phyloP scores from a whole-genome alignment of 1,140 invertebrate genomes.

The Patella vulgata region DNA sequence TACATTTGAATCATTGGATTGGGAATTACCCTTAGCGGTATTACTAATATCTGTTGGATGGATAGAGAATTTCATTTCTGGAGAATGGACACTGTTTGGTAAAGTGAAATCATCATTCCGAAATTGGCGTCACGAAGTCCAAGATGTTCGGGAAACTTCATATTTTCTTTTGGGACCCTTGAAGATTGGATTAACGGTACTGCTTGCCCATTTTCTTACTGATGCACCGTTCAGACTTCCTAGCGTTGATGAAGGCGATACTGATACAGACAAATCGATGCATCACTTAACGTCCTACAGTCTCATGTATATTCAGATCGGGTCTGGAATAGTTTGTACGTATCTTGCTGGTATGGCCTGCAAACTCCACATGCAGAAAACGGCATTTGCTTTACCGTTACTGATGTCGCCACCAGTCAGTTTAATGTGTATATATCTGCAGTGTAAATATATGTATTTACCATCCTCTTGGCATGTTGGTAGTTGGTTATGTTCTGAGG shows the following conservation, averaged over 20 bases:
- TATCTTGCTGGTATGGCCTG: conserved; percentile 60
- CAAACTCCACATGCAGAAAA: conserved; percentile 62
- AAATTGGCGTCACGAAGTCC: conserved; percentile 44
- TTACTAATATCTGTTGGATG: conserved; percentile 90
- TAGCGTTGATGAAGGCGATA: neutral
- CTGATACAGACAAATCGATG: neutral
- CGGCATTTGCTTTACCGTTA: conserved; percentile 57
- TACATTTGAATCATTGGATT: conserved; percentile 58
- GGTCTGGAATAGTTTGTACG: conserved; percentile 52
- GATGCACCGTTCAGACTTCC: conserved; percentile 15
- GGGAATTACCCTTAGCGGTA: conserved; percentile 86
- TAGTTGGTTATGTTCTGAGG: conserved; percentile 45
- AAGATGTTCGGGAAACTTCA: conserved; percentile 51
- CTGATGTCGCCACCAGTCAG: conserved; percentile 50
- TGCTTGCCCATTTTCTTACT: conserved; percentile 32
- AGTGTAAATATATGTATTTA: conserved; percentile 49
- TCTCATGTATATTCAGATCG: conserved; percentile 54
- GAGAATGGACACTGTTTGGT: conserved; percentile 64
- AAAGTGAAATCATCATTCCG: conserved; percentile 46
- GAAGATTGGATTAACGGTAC: conserved; percentile 50
- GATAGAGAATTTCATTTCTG: conserved; percentile 97
- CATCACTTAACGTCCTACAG: conserved; percentile 42
- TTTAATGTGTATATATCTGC: conserved; percentile 46
- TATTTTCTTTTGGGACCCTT: conserved; percentile 50
- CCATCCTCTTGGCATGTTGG: conserved; percentile 49